Percentiles rank a stretch among this genome's conserved stretches.
Conservation (phyloP, 2,797 vertebrate genomes). For the Anisognathus igniventris region DNA sequence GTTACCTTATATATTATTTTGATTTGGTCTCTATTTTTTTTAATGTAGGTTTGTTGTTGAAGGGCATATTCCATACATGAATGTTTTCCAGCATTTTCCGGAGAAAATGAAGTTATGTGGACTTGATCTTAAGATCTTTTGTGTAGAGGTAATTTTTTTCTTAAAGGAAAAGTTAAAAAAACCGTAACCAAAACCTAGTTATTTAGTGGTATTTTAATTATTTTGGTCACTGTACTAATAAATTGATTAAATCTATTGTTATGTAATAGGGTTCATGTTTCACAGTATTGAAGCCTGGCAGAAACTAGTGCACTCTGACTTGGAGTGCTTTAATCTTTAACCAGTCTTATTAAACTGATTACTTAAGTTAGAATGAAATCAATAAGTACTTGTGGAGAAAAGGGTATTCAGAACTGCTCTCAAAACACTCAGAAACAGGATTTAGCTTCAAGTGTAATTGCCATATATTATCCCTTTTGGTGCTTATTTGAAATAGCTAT, state of each 20-base stretch:
- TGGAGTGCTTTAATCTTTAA: constrained; percentile 11
- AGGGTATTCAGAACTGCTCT: not conserved
- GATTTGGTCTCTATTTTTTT: not conserved
- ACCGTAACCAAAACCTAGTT: fast-evolving
- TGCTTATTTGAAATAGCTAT: not conserved
- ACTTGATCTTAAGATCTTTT: constrained; percentile 74
- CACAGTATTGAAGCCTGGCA: not conserved
- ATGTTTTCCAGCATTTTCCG: constrained; percentile 74
- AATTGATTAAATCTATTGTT: not conserved
- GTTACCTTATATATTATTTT: not conserved
- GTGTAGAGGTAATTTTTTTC: constrained; percentile 68
- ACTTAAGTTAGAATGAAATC: not conserved
- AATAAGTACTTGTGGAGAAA: not conserved
- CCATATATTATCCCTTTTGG: not conserved
- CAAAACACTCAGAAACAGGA: not conserved
- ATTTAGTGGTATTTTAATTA: not conserved
- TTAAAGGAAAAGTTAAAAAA: not conserved
- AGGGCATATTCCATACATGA: constrained; percentile 76
- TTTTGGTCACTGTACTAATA: not conserved
- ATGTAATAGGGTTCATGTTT: not conserved
- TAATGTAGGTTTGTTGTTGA: constrained; percentile 73
- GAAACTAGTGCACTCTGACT: not conserved
- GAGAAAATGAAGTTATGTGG: constrained; percentile 77
- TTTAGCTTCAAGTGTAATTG: not conserved
- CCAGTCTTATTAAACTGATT: not conserved